Base-by-base conservation (phyloP, 2,113 vertebrate species). In the Sciurus niger region DNA sequence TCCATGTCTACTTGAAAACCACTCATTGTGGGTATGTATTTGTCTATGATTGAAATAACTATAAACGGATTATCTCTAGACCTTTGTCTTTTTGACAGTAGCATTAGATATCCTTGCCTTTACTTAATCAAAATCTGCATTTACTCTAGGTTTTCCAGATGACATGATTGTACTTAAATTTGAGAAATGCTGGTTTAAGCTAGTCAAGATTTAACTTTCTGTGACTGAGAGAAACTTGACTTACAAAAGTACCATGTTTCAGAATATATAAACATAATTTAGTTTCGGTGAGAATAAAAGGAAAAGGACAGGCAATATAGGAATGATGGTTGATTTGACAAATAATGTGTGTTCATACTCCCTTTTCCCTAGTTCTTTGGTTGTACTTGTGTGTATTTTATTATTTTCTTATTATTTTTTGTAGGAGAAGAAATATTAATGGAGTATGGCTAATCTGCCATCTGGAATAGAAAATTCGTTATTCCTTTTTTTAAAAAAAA, bases 391-490 rank as follows among this genome's bases (percentile, higher is more conserved):
- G 2, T 34, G 32, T 16, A 5, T 51, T n/a, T n/a, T 30, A 18
- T 65, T 55, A n/a, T 78, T 70, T 72, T 60, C 32, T 84, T 37
- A 60, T 43, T 22, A 60, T 13, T 65, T 88, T 55, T 94, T 37
- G n/a, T 30, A n/a, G n/a, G 51, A 65, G 20, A 65, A 94, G 63
- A 86, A 89, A 91, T 90, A 77, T 90, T 43, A 91, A 72, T 89
- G 22, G 84, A 3, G 12, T 93, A 48, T 92, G 48, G 20, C 60
- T 89, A 53, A 53, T 86, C 24, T 87, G 24, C 22, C 25, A 28
- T 76, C n/a, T 91, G 55, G 48, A 80, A 6, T 73, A 55, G n/a
- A 48, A 72, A 90, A 55, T 93, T 17, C 53, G 37, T 80, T 96
- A 77, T 0, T 77, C 40, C 18, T 73, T 93, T 78, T 60, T 90